Percentiles rank a stretch among this genome's conserved stretches.
Conservation (phyloP, 2,113 vertebrate genomes). For the Sula dactylatra region DNA sequence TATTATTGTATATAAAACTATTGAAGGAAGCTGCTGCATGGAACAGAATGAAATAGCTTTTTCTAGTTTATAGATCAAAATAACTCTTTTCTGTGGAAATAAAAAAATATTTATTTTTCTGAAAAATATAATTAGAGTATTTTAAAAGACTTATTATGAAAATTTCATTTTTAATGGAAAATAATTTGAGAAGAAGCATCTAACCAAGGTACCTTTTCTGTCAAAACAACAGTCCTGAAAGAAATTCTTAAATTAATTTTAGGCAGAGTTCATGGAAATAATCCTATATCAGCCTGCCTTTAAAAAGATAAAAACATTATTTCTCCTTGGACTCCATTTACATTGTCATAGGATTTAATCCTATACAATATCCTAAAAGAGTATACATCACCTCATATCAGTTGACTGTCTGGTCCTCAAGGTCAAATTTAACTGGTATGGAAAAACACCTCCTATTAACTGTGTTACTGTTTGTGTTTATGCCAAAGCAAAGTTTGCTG, state of each 20-base stretch:
- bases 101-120: neutral
- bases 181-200: neutral
- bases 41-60: neutral
- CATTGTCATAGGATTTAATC: neutral
- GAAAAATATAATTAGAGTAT: neutral
- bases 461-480: neutral
- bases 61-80: neutral
- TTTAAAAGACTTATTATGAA: neutral
- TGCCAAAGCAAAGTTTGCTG: neutral
- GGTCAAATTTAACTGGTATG: conserved; percentile 21
- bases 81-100: neutral
- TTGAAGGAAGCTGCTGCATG: neutral
- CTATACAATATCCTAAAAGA: neutral
- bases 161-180: neutral
- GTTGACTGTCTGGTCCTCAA: neutral
- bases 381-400: neutral
- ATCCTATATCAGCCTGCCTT: neutral
- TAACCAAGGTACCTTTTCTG: neutral
- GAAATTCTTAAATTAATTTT: neutral
- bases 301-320: neutral
- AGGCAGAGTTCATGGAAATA: neutral
- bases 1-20: neutral
- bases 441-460: neutral
- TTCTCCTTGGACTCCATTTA: neutral
- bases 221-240: neutral